Base-by-base conservation (phyloP, 2,888 invertebrate species). In the Chrysodeixis includens region DNA sequence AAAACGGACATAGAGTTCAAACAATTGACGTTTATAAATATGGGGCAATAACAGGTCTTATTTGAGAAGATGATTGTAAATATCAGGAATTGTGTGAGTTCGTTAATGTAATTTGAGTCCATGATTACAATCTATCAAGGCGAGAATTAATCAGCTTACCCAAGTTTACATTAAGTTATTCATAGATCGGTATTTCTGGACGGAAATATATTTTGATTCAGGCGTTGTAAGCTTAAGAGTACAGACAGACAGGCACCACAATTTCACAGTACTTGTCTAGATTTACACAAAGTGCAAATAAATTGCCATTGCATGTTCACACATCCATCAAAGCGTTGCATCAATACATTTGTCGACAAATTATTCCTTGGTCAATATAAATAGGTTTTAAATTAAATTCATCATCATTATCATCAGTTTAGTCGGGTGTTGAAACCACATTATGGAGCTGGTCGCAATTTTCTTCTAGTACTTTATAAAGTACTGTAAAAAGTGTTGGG, bases 251-350 rank as follows among this genome's bases (percentile, higher is more conserved):
- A n/a, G 40, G 12, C 40, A n/a, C 40, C 40, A 40, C 40, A 12
- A 40, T 40, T 40, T 40, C n/a, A 40, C 40, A 40, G 40, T 40
- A n/a, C 40, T 40, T 40, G 40, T 40, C 40, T 40, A 40, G 40
- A 64, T 76, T 71, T 74, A 49, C 30, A 46, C 76, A 73, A 73
- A 75, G 71, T 75, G 61, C 64, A 62, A 62, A 75, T 75, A 73
- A 73, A 73, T 73, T 73, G 73, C 20, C 20, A 65, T 74, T 70
- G 63, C 60, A 46, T 53, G 58, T 64, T 46, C 52, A 67, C 64
- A 56, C 56, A 74, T 74, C 51, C 56, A 60, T 68, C 64, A 66
- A 18, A 30, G 14, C 30, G 55, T 71, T 71, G 76, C 76, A 56
- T 67, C 62, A 78, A 52, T 58, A 54, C 7, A 2, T 22, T 55